Evolutionary conservation across 1,140 invertebrate species (phyloP).

Genomic region (Archivesica marissinica): DNA sequence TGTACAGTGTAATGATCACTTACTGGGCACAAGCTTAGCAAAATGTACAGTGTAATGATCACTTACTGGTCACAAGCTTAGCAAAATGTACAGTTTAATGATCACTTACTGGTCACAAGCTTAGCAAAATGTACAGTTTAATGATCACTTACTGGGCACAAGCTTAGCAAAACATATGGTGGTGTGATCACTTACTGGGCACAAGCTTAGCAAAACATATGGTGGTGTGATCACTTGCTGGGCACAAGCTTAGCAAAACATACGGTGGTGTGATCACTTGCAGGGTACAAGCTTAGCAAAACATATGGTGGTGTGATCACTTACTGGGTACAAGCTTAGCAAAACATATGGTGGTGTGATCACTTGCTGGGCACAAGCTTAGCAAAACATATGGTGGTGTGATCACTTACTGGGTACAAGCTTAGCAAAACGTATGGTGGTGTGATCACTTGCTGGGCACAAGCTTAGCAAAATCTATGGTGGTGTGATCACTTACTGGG

Average conservation of each 20-base stretch:
- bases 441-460: slow-evolving; percentile 48
- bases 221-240: slow-evolving; percentile 44
- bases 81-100: slow-evolving; percentile 38
- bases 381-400: slow-evolving; percentile 55
- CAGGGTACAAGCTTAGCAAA: slow-evolving; percentile 57
- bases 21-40: slow-evolving; percentile 55
- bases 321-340: slow-evolving; percentile 54
- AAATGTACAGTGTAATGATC: slow-evolving; percentile 27
- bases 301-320: slow-evolving; percentile 46
- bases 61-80: slow-evolving; percentile 50
- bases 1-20: slow-evolving; percentile 22
- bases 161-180: slow-evolving; percentile 57
- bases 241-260: slow-evolving; percentile 56
- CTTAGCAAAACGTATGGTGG: slow-evolving; percentile 55
- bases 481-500: slow-evolving; percentile 50
- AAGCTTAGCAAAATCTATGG: slow-evolving; percentile 53
- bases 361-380: slow-evolving; percentile 51
- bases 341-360: slow-evolving; percentile 52
- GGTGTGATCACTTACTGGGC: slow-evolving; percentile 44
- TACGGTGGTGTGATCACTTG: slow-evolving; percentile 44
- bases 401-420: slow-evolving; percentile 45
- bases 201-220: slow-evolving; percentile 56
- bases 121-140: slow-evolving; percentile 51
- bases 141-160: slow-evolving; percentile 40
- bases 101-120: slow-evolving; percentile 45